These are phyloP conservation scores for Nannospalax galili DNA, from an alignment of 2,113 vertebrate species.

Conservation along the genomic window DNA sequence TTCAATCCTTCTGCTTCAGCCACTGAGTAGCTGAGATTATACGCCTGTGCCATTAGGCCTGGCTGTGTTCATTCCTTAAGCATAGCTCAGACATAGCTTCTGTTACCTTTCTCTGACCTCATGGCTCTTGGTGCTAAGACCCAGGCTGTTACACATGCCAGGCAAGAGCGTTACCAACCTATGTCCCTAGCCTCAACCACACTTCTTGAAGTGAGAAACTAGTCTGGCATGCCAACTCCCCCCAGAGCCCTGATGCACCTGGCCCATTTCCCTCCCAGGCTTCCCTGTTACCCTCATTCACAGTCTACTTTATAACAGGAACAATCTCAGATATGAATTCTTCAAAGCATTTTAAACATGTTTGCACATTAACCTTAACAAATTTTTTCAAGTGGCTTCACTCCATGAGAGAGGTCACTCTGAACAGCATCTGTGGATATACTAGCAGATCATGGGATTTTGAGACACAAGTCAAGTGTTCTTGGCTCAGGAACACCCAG, in stretches of 20 bases:
- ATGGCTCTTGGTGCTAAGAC: background rate
- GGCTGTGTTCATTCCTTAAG: background rate
- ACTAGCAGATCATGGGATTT: background rate
- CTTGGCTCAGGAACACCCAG: background rate
- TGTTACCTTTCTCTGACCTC: background rate
- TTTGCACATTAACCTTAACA: conserved; percentile 10
- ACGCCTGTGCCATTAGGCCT: background rate
- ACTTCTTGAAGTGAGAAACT: background rate
- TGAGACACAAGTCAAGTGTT: background rate
- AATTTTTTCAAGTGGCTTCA: conserved; percentile 15
- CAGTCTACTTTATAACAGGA: conserved; percentile 14
- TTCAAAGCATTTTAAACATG: conserved; percentile 59
- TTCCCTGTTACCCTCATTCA: conserved; percentile 3
- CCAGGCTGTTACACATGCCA: background rate
- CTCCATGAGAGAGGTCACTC: conserved; percentile 10
- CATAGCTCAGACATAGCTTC: background rate
- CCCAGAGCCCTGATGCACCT: no score
- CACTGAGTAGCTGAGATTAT: background rate
- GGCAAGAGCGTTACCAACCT: background rate
- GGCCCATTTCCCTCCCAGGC: background rate
- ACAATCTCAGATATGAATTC: conserved; percentile 39
- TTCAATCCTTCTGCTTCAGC: background rate
- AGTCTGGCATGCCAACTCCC: background rate
- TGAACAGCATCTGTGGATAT: background rate
- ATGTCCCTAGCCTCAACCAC: background rate